Evolutionary conservation across 2,888 invertebrate genomes (phyloP).

Genomic region (Bellardia bayeri): DNA sequence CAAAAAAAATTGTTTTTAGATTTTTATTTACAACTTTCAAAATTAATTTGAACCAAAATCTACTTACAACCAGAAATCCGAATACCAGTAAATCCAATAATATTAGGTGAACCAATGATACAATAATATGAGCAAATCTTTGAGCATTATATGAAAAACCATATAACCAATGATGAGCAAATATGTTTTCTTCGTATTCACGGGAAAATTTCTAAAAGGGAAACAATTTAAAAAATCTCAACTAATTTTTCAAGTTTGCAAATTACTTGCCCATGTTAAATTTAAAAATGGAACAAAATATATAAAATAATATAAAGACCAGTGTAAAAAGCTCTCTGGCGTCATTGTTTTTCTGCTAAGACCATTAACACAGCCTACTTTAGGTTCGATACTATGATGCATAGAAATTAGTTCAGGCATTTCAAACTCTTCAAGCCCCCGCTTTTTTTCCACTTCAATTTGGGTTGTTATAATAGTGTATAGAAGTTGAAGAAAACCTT

Average conservation of each 20-base stretch:
- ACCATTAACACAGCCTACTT: slow-evolving; percentile 23
- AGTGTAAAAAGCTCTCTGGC: slow-evolving; percentile 61
- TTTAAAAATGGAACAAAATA: slow-evolving; percentile 79
- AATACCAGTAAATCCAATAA: slow-evolving; percentile 74
- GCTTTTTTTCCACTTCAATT: not conserved
- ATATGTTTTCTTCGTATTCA: slow-evolving; percentile 77
- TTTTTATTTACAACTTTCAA: no score
- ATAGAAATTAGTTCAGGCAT: slow-evolving; percentile 71
- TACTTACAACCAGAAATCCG: slow-evolving; percentile 70
- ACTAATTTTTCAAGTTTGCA: not conserved
- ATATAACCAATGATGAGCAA: slow-evolving; percentile 79
- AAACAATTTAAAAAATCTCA: not conserved
- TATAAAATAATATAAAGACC: slow-evolving; percentile 77
- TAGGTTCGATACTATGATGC: slow-evolving; percentile 53
- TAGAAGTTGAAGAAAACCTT: slow-evolving; percentile 80
- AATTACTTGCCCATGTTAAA: slow-evolving; percentile 76
- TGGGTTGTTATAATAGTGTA: slow-evolving; percentile 69
- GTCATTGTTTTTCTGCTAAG: slow-evolving; percentile 60
- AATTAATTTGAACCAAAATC: not conserved
- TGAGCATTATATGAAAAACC: slow-evolving; percentile 76
- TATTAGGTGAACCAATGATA: slow-evolving; percentile 76
- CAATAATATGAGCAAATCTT: slow-evolving; percentile 75
- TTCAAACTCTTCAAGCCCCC: no score
- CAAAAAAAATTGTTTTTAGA: no score
- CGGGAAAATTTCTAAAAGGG: slow-evolving; percentile 75